phyloP scores from a whole-genome alignment of 2,797 vertebrate genomes.

The Tangara arthus region DNA sequence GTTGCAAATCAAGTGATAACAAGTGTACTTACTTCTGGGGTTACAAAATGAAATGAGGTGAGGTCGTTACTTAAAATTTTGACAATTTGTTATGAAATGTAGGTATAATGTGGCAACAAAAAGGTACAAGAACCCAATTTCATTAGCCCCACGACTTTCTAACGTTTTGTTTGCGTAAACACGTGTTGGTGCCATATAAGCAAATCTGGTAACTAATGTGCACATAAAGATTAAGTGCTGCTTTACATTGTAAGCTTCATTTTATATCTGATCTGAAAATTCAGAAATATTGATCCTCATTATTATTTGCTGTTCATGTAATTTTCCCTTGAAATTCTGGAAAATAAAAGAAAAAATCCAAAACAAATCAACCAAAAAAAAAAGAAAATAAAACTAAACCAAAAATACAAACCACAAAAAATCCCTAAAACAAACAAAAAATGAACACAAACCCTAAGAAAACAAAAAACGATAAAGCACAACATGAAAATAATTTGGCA shows the following conservation, averaged over 20 bases:
- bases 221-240: neutral
- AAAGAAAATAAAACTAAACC: neutral
- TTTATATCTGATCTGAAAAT: neutral
- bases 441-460: neutral
- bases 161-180: neutral
- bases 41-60: conserved; percentile 14
- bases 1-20: conserved; percentile 36
- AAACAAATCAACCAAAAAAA: neutral
- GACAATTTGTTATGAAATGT: neutral
- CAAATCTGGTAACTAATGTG: neutral
- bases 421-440: neutral
- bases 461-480: neutral
- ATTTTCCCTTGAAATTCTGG: neutral
- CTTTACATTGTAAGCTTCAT: neutral
- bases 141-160: neutral
- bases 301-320: neutral
- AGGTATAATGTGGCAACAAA: neutral
- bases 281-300: neutral
- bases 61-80: conserved; percentile 10
- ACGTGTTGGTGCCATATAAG: neutral
- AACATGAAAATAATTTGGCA: neutral
- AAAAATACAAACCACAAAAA: neutral
- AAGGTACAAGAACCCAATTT: neutral
- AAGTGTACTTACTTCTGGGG: conserved; percentile 10
- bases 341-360: neutral